phyloP scores from a whole-genome alignment of 2,113 vertebrate species.

The Antidorcas marsupialis region DNA sequence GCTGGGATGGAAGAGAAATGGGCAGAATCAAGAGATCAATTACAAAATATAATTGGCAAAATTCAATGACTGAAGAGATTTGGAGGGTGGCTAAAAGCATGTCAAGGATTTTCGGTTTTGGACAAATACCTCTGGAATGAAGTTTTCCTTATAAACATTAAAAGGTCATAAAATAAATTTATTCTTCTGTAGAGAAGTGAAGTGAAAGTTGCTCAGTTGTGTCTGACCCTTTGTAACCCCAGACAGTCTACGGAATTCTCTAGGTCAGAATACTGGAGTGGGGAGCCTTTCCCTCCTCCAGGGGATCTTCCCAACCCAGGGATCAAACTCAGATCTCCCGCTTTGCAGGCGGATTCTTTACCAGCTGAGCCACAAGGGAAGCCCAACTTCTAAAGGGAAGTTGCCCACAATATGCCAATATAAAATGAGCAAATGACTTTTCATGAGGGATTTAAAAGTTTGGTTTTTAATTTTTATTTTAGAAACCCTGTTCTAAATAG shows the following conservation, averaged over 20 bases:
- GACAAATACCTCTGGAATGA: neutral
- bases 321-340: neutral
- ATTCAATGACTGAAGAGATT: neutral
- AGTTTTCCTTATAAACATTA: neutral
- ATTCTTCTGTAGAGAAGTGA: neutral
- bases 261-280: neutral
- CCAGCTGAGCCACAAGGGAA: neutral
- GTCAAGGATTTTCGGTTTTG: neutral
- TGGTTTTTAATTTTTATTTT: neutral
- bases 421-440: neutral
- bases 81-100: neutral
- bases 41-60: neutral
- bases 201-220: neutral
- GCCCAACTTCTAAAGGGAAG: neutral
- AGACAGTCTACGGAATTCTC: neutral
- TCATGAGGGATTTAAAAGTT: neutral
- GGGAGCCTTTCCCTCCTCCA: neutral
- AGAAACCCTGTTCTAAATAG: constrained; percentile 7
- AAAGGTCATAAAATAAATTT: neutral
- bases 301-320: neutral
- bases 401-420: neutral
- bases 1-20: neutral
- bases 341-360: neutral
- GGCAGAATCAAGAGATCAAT: neutral
- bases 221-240: neutral